Base-by-base conservation (phyloP, 2,888 invertebrate genomes). In the Spisula solida region DNA sequence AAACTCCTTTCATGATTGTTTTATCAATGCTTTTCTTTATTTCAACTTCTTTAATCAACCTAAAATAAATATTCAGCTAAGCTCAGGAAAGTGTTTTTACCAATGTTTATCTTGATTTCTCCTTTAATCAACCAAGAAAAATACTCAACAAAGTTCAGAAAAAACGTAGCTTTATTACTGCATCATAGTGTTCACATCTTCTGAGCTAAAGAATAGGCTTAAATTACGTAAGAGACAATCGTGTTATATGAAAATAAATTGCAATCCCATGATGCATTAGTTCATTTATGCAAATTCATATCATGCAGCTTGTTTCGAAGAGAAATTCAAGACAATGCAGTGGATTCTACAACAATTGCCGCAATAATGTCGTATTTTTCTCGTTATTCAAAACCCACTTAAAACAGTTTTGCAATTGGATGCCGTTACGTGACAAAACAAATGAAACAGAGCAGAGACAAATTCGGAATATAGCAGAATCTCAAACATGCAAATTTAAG, bases 231-330 rank as follows among this genome's bases (percentile, higher is more conserved):
- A 75, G 75, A 75, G 75, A 75, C 75, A 75, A 75, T 34, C 12
- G 75, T 34, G 75, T 75, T 75, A 80, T 29, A 34, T 48, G 80
- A 80, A 75, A 83, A 29, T 48, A 70, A 29, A 70, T 66, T 48
- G 83, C n/a, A 80, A 47, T 83, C 83, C 83, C 48, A 75, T 70
- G 83, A 83, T 51, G 75, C 83, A 51, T 31, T 70, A 51, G 31
- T 75, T 82, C 51, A 48, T 85, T 88, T 85, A 88, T 88, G 88
- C 88, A 88, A 88, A 85, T 88, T 85, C 31, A 75, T 75, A 75
- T 75, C 34, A 31, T 75, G 34, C 31, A 75, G 75, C 34, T 75
- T 75, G 75, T 75, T 75, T 75, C 31, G 5, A 4, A 75, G 75
- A 75, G 75, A 75, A 34, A 34, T 41, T 31, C 34, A 75, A 31